Conservation (phyloP, 2,113 vertebrate species). For the Semnornis frantzii region DNA sequence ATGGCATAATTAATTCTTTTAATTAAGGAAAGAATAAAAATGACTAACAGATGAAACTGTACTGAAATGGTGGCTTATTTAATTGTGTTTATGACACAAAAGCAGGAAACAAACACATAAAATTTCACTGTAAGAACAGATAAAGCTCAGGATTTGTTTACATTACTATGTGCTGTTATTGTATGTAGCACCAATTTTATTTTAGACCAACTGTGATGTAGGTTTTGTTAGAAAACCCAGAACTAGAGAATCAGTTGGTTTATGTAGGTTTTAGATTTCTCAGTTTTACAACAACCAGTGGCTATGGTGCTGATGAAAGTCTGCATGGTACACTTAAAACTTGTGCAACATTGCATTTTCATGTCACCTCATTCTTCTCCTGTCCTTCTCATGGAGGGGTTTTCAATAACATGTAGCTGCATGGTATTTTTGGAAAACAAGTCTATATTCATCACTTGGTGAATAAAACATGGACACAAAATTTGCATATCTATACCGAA, state of each 20-base stretch:
- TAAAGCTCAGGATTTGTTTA: neutral
- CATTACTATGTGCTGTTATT: neutral
- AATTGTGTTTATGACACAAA: slow-evolving; percentile 1
- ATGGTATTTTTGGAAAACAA: neutral
- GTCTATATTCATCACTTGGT: neutral
- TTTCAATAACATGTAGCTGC: neutral
- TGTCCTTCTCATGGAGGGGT: neutral
- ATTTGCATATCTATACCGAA: neutral
- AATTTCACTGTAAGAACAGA: neutral
- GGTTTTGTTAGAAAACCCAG: neutral
- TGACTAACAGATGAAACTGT: neutral
- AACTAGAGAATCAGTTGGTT: neutral
- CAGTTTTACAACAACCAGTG: neutral
- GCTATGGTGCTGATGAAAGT: neutral
- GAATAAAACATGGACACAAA: neutral
- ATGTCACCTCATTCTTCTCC: neutral
- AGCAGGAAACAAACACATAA: neutral
- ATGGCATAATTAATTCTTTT: neutral
- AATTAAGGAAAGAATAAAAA: slow-evolving; percentile 42
- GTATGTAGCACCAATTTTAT: neutral
- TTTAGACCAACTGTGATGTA: neutral
- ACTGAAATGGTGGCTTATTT: neutral
- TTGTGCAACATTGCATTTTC: neutral
- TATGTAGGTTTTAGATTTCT: neutral
- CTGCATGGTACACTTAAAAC: neutral